Evolutionary conservation across 2,888 invertebrate species (phyloP), one percentile per base, ranked within the genome.

Genomic region (Deilephila porcellus): DNA sequence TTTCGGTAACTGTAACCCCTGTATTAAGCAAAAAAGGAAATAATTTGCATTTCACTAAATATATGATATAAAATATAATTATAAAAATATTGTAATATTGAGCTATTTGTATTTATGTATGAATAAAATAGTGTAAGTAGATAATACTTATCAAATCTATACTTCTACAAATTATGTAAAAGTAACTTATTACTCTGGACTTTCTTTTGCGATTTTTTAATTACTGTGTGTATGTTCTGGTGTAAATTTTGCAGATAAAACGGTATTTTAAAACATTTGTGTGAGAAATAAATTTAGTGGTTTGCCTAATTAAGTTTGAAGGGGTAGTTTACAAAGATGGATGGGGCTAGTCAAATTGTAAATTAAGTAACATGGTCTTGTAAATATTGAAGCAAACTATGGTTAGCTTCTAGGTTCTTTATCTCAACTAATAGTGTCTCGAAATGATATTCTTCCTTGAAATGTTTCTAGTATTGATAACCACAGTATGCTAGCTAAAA

Each of bases 181-280:
- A 45, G 67, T 52, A 67, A 67, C 64, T 62, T 37, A n/a, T 52
- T 67, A 67, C 4, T 67, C 67, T 67, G 67, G 52, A 67, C 67
- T 67, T 67, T 76, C 74, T 70, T 74, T 56, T 62, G 60, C 62
- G 73, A 73, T 70, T 76, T 73, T 67, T 7, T 67, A 52, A 52
- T 67, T 29, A 64, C 45, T 52, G 25, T 52, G 60, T 67, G 25
- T 52, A 25, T 64, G 25, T 14, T 14, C 52, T 67, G 67, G 67
- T 67, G 52, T 67, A 67, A 20, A 25, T 52, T 67, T 67, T 17
- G 20, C 45, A 67, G 67, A 45, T 7, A 3, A 52, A 67, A 29
- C 20, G 1, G 67, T 19, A 63, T 34, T 62, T 32, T 3, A 37
- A 53, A 53, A 11, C 7, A 53, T 53, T 53, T 37, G 37, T 37